Base-by-base conservation (phyloP, 1,140 invertebrate genomes). In the Calephelis virginiensis region DNA sequence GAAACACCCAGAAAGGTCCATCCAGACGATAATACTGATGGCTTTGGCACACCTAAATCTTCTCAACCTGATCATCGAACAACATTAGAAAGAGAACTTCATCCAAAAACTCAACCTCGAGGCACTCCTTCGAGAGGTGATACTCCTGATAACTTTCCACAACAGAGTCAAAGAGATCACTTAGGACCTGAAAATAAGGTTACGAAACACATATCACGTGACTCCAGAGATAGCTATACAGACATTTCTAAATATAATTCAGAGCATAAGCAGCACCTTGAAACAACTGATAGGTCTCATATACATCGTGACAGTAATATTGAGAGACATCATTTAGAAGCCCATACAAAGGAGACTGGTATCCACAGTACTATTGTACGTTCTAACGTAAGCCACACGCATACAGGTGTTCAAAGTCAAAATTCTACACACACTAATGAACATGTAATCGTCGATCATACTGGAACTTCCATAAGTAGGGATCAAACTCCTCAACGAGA, bases 21-120 rank as follows among this genome's bases (percentile, higher is more conserved):
- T 38, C 47, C 46, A 17, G n/a, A 43, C 45, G 63, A 65, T 45
- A 13, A 45, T 12, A 65, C 17, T 12, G 12, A 65, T 17, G 63
- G 43, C 28, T 28, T 43, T 43, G 43, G 43, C n/a, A 17, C n/a
- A 43, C 13, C 12, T 5, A 64, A 64, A 59, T 8, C 13, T 17
- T 17, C 10, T 47, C 17, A 45, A 47, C 5, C 13, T 48, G 49
- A 50, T 65, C 50, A 43, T 50, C 48, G n/a, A 60, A 17, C 56
- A 67, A 89, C 78, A 71, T 92, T 92, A 13, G 92, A 93, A 77
- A 93, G 79, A 72, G 81, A 81, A 8, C 82, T 56, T 8, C 11
- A 11, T 46, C 61, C 17, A 28, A 45, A 48, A 8, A 28, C 10
- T 8, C 43, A 43, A 63, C 45, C 14, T 11, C 13, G 10, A 14